Conservation (phyloP, 2,113 vertebrate species). For the Sylvicapra grimmia region DNA sequence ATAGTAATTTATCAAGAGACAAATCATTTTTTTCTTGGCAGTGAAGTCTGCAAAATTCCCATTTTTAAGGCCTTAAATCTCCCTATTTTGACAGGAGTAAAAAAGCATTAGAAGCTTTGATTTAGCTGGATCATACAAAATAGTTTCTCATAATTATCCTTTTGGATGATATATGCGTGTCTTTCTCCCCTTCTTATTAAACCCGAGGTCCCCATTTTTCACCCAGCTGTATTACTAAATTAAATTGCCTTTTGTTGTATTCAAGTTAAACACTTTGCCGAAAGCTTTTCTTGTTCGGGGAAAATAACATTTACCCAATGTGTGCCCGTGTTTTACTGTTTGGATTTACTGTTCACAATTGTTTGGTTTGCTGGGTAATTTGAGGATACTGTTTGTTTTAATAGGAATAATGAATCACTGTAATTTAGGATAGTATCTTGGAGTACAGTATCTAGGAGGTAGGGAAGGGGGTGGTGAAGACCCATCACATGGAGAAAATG, state of each 20-base stretch:
- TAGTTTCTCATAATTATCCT: constrained; percentile 90
- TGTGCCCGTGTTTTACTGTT: constrained; percentile 74
- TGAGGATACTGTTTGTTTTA: constrained; percentile 81
- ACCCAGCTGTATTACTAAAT: constrained; percentile 86
- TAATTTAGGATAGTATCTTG: constrained; percentile 74
- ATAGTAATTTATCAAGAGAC: constrained; percentile 88
- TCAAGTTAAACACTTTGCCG: constrained; percentile 82
- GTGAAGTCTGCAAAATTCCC: constrained; percentile 87
- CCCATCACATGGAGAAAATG: constrained; percentile 56
- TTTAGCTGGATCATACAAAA: constrained; percentile 88
- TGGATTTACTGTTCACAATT: constrained; percentile 80
- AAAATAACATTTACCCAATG: constrained; percentile 81
- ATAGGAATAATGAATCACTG: constrained; percentile 84
- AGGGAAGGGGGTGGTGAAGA: not conserved
- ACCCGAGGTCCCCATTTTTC: constrained; percentile 87
- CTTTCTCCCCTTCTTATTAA: constrained; percentile 85
- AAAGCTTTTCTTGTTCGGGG: constrained; percentile 80
- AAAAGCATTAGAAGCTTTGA: constrained; percentile 90
- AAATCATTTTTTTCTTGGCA: constrained; percentile 88
- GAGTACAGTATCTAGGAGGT: constrained; percentile 24
- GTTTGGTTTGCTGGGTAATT: constrained; percentile 78
- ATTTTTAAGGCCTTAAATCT: constrained; percentile 88
- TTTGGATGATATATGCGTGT: constrained; percentile 87
- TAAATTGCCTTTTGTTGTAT: constrained; percentile 88
- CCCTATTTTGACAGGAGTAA: constrained; percentile 84